Percentiles rank a stretch among this genome's conserved stretches.
phyloP scores from a whole-genome alignment of 2,888 invertebrate genomes.

The Pollenia labialis region DNA sequence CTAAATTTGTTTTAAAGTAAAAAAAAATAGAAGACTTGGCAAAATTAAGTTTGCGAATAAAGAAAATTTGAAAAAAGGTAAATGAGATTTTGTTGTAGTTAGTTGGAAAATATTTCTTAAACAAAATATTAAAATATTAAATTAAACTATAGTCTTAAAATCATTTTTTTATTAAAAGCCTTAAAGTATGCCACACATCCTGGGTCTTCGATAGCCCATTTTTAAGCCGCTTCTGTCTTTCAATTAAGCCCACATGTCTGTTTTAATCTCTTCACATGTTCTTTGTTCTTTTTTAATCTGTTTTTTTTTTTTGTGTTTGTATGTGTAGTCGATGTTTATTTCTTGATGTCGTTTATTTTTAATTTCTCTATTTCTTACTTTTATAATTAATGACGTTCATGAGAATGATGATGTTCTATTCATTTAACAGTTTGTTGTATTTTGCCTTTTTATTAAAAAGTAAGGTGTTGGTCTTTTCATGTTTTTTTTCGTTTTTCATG shows the following conservation, averaged over 20 bases:
- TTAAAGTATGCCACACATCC: too few species aligned
- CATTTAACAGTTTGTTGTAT: slow-evolving; percentile 12
- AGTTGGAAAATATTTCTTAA: too few species aligned
- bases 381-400: not conserved
- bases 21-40: too few species aligned
- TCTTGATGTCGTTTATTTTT: slow-evolving; percentile 10
- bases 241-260: not conserved
- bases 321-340: not conserved
- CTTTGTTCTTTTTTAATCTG: not conserved
- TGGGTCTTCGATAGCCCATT: too few species aligned
- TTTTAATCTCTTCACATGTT: not conserved
- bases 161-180: too few species aligned
- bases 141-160: too few species aligned
- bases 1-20: too few species aligned
- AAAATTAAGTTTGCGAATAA: too few species aligned
- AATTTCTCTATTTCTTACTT: not conserved
- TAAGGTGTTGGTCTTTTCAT: not conserved
- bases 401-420: not conserved
- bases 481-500: slow-evolving; percentile 25
- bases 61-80: too few species aligned
- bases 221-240: too few species aligned
- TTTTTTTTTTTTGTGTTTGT: slow-evolving; percentile 3
- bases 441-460: slow-evolving; percentile 3
- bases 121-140: too few species aligned
- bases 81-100: too few species aligned